Percentiles rank a stretch among this genome's conserved stretches.
These are phyloP conservation scores for Meliscaeva auricollis DNA, from an alignment of 2,888 invertebrate species.

Conservation along the genomic window DNA sequence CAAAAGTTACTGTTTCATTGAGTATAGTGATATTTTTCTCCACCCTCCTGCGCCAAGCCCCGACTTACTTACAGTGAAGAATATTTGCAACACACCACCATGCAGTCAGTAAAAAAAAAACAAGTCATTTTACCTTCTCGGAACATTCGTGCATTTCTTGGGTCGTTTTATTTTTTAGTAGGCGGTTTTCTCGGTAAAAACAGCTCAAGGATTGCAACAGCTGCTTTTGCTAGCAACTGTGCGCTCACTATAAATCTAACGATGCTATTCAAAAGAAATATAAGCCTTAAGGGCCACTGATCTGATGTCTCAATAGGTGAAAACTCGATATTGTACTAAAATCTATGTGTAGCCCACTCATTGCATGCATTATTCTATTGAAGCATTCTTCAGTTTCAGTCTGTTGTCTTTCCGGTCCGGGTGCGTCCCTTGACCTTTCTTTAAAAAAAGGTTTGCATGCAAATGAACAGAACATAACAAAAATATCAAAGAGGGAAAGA, in stretches of 20 bases:
- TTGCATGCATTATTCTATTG: constrained; percentile 42
- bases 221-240: constrained; percentile 9
- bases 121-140: neutral
- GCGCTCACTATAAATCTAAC: constrained; percentile 2
- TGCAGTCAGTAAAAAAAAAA: neutral
- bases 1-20: constrained; percentile 37
- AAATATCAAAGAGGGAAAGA: constrained; percentile 13
- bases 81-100: constrained; percentile 13
- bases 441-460: constrained; percentile 33
- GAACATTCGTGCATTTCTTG: neutral
- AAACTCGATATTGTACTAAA: constrained; percentile 26
- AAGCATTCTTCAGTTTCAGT: constrained; percentile 46
- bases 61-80: neutral
- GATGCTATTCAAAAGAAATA: constrained; percentile 8
- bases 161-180: constrained; percentile 23
- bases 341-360: constrained; percentile 50
- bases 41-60: neutral
- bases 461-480: constrained; percentile 2
- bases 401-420: constrained; percentile 35
- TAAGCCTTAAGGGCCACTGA: constrained; percentile 14
- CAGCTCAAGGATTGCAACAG: constrained; percentile 47
- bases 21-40: neutral
- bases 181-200: constrained; percentile 34
- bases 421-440: constrained; percentile 60
- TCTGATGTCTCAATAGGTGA: constrained; percentile 34